A percentile compares a stretch with the other conserved stretches of the same genome.
Conservation (phyloP, 2,888 invertebrate genomes). For the Phymatocera aterrima region DNA sequence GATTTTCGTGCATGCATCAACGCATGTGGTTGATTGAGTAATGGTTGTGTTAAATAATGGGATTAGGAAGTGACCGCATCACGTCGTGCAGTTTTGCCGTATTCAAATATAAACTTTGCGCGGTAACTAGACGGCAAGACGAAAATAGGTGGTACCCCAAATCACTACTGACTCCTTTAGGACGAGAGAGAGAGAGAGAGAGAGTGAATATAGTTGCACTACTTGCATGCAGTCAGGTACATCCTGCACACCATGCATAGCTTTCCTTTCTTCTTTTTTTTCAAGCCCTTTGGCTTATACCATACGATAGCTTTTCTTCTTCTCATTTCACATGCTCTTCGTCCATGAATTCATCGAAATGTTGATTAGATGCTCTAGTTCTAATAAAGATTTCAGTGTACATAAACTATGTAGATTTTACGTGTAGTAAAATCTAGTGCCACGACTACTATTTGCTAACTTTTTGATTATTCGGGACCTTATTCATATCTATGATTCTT, state of each 20-base stretch:
- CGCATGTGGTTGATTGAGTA: neutral
- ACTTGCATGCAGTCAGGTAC: neutral
- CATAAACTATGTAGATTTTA: neutral
- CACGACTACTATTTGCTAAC: neutral
- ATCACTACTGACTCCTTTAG: neutral
- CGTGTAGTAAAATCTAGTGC: neutral
- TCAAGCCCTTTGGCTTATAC: too few relatives aligned
- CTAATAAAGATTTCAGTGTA: neutral
- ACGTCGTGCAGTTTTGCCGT: too few relatives aligned
- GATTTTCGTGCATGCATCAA: neutral
- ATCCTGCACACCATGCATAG: too few relatives aligned
- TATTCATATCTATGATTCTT: neutral
- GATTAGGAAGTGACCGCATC: neutral
- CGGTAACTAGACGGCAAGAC: neutral
- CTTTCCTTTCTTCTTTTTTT: too few relatives aligned
- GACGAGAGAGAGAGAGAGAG: too few relatives aligned
- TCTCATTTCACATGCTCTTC: too few relatives aligned
- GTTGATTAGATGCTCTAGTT: neutral
- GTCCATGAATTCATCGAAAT: neutral
- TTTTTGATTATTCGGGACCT: neutral
- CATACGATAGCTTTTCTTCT: too few relatives aligned
- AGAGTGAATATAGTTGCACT: neutral
- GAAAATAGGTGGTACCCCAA: neutral
- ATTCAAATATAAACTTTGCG: neutral
- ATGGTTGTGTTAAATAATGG: neutral